These are phyloP conservation scores for Rhodophaea formosa DNA, from an alignment of 2,888 invertebrate species.

Conservation along the genomic window DNA sequence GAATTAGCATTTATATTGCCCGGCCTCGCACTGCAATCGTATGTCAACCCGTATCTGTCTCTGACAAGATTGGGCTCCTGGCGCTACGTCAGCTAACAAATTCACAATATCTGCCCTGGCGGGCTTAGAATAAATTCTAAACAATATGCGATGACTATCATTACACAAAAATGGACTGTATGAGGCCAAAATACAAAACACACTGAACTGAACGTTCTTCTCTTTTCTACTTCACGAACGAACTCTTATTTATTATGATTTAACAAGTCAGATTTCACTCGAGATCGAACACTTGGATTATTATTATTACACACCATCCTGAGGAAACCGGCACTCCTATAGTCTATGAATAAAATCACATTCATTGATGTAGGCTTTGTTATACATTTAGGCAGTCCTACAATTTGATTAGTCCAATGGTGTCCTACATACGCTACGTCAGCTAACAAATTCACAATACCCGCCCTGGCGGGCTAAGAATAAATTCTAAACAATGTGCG, in stretches of 20 bases:
- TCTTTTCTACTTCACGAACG: too few species aligned
- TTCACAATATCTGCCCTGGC: slow-evolving; percentile 1
- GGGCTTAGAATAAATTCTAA: neutral
- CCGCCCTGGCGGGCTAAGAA: neutral
- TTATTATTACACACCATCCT: too few species aligned
- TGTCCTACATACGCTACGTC: too few species aligned
- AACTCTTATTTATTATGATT: too few species aligned
- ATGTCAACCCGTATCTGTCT: slow-evolving; percentile 20
- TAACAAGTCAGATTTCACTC: too few species aligned
- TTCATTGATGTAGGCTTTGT: too few species aligned
- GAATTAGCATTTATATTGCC: slow-evolving; percentile 73
- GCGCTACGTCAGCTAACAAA: slow-evolving; percentile 12
- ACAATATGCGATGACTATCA: neutral
- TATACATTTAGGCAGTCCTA: too few species aligned
- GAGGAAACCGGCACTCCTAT: too few species aligned
- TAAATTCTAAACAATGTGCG: neutral
- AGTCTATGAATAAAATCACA: too few species aligned
- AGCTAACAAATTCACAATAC: slow-evolving; percentile 12
- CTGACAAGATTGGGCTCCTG: slow-evolving; percentile 17
- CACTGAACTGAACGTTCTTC: neutral
- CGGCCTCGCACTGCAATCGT: slow-evolving; percentile 40
- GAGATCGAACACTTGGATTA: too few species aligned
- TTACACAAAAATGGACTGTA: neutral
- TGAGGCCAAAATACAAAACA: neutral
- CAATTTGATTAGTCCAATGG: too few species aligned